Evolutionary conservation across 2,113 vertebrate genomes (phyloP), one percentile per base, ranked within the genome.

Genomic region (Ceyx cyanopectus): DNA sequence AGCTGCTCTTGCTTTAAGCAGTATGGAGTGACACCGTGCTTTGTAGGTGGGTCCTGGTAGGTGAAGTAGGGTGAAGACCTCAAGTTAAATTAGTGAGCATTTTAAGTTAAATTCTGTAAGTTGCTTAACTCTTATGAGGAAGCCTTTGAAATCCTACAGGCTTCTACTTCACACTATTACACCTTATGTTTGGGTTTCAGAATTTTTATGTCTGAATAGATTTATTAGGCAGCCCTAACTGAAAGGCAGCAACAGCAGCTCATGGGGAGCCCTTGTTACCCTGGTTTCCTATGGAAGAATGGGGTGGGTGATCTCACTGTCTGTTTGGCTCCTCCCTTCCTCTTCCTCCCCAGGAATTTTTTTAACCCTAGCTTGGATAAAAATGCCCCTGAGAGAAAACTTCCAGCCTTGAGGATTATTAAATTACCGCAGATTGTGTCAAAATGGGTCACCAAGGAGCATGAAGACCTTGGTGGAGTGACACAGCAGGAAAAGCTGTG

Each of bases 241-340:
- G 4, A 8, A 67, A 40, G 78, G 21, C 74, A 54, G 20, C 22
- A 73, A 62, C 66, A 78, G 57, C 60, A 79, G 46, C 37, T 87
- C 1, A 0, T 26, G 81, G 83, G 43, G 43, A 77, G 57, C 37
- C 0, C 7, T 53, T 89, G 85, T 58, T 54, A 85, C 54, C 51
- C 50, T 43, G 58, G 37, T 89, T 96, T 96, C 89, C 81, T 94
- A 82, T 85, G 75, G 81, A 85, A 87, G 50, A 53, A 26, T 0
- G 0, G 57, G 10, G 37, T 22, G 81, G 53, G 65, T 93, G 81
- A 92, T 89, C 79, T 91, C 63, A 43, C 43, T 92, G 70, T 91
- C 81, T 94, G 40, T 88, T 83, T 93, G 93, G 72, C 93, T 95
- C 87, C 92, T 95, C 93, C 92, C 87, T 96, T 95, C 93, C 94